Percentiles rank a stretch among this genome's conserved stretches.
Conservation (phyloP, 1,140 invertebrate species). For the Patella vulgata region DNA sequence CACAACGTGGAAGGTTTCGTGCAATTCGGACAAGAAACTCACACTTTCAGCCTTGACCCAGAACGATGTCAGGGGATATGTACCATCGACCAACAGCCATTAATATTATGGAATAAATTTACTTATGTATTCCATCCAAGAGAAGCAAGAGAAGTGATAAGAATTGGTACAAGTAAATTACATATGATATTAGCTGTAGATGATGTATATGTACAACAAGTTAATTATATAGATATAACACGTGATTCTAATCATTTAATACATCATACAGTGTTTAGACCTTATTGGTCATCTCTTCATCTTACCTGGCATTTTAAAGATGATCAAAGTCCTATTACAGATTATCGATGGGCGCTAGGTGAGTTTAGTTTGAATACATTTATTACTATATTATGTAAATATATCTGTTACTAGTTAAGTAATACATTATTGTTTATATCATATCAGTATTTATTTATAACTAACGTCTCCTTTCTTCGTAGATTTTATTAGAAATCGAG, state of each 20-base stretch:
- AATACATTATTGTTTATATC: too few relatives aligned
- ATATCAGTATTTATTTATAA: background rate
- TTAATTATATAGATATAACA: slow-evolving; percentile 12
- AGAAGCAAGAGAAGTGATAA: slow-evolving; percentile 12
- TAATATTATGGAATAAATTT: slow-evolving; percentile 35
- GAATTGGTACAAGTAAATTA: slow-evolving; percentile 11
- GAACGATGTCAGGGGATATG: slow-evolving; percentile 11
- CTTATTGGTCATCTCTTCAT: slow-evolving; percentile 44
- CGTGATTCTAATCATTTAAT: slow-evolving; percentile 1
- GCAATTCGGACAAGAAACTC: slow-evolving; percentile 4
- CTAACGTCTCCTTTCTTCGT: background rate
- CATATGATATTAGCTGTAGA: slow-evolving; percentile 24
- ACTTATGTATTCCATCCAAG: slow-evolving; percentile 31
- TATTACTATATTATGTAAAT: too few relatives aligned
- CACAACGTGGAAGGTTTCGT: slow-evolving; percentile 18
- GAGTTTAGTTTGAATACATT: too few relatives aligned
- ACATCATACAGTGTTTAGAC: slow-evolving; percentile 30
- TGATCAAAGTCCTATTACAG: slow-evolving; percentile 30
- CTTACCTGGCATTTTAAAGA: slow-evolving; percentile 40
- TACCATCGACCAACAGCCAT: slow-evolving; percentile 7
- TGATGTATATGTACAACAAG: slow-evolving; percentile 16
- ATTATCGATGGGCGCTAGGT: slow-evolving; percentile 49
- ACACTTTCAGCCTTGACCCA: slow-evolving; percentile 18
- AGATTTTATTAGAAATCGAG: too few relatives aligned
- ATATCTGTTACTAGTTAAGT: too few relatives aligned